Conservation (phyloP, 2,888 invertebrate genomes). For the Nemurella pictetii region DNA sequence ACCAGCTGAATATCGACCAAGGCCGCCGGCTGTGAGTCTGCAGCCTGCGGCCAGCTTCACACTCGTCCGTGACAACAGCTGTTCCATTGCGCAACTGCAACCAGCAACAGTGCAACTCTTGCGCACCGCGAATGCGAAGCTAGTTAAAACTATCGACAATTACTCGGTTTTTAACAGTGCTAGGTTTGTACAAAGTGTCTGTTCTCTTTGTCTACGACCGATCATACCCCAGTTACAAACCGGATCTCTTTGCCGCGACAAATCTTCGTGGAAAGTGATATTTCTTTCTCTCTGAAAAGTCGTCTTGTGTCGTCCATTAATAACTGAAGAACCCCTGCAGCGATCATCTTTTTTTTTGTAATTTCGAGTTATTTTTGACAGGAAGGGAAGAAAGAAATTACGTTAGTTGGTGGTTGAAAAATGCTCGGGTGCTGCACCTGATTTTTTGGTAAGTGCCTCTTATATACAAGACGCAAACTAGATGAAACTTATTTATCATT, state of each 20-base stretch:
- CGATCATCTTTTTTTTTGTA: not conserved
- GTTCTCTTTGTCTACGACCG: not conserved
- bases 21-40: not conserved
- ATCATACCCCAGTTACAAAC: not conserved
- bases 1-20: not conserved
- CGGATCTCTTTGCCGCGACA: not conserved
- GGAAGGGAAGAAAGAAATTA: not conserved
- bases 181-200: not conserved
- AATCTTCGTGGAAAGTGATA: not conserved
- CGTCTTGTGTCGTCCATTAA: not conserved
- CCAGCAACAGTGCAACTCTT: not conserved
- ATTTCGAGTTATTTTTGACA: not conserved
- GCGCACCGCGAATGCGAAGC: not conserved
- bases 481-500: not conserved
- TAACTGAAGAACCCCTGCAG: not conserved
- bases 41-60: not conserved
- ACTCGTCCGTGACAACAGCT: not conserved
- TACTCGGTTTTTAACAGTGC: not conserved
- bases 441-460: not conserved
- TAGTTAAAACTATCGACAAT: not conserved
- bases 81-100: not conserved
- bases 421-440: conserved; percentile 10
- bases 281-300: not conserved
- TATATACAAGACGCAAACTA: too few relatives aligned
- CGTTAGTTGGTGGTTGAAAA: not conserved